Percentiles rank a stretch among this genome's conserved stretches.
These are phyloP conservation scores for Mallateleia sp. DNA, from an alignment of 2,888 invertebrate species.

Conservation along the genomic window DNA sequence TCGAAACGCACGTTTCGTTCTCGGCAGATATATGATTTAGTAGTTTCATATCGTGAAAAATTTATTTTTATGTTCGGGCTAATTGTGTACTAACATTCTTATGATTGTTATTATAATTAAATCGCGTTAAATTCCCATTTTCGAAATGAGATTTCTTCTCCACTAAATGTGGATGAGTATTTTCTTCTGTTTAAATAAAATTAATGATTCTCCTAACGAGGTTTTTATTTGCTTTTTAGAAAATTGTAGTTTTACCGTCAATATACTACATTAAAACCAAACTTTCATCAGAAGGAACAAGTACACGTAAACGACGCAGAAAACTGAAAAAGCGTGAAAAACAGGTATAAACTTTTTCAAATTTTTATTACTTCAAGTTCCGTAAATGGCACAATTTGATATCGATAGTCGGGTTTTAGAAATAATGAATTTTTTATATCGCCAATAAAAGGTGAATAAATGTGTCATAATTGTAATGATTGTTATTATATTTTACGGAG, in stretches of 20 bases:
- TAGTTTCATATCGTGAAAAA: background rate
- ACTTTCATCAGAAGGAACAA: constrained; percentile 60
- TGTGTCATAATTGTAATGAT: constrained; percentile 42
- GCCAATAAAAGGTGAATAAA: constrained; percentile 31
- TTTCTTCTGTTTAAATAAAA: constrained; percentile 55
- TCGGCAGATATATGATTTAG: constrained; percentile 9
- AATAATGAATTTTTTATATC: constrained; percentile 40
- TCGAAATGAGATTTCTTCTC: constrained; percentile 23
- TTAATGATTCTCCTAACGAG: constrained; percentile 60
- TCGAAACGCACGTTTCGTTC: background rate
- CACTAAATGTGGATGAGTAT: constrained; percentile 8
- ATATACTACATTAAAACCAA: constrained; percentile 52
- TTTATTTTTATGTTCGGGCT: no score
- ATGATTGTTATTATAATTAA: no score
- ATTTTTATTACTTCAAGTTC: constrained; percentile 63
- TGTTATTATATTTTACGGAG: constrained; percentile 41
- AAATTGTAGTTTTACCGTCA: constrained; percentile 65
- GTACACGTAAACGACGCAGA: constrained; percentile 40
- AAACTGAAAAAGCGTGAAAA: constrained; percentile 60
- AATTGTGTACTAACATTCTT: no score
- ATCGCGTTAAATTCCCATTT: background rate
- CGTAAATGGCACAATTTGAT: constrained; percentile 51
- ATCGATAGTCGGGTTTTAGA: constrained; percentile 55
- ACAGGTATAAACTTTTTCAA: constrained; percentile 68
- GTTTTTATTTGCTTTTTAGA: constrained; percentile 69